Base-by-base conservation (phyloP, 23 tunicate species). In the Oikopleura dioica region DNA sequence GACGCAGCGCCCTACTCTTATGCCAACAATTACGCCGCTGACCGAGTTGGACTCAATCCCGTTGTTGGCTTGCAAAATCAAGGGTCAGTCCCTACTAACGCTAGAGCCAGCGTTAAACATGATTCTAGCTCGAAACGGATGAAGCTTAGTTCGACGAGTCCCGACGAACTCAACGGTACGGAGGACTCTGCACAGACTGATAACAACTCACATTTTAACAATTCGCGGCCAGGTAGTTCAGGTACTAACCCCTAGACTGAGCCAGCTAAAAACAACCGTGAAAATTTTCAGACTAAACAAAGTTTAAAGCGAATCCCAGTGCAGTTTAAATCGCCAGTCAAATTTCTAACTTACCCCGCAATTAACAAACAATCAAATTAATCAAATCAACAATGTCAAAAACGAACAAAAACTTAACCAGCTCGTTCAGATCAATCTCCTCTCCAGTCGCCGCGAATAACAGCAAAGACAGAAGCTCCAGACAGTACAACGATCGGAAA, bases 211-310 rank as follows among this genome's bases (percentile, higher is more conserved):
- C 26, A 21, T 63, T 63, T 12, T 31, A 23, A 63, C 16, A 63
- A 63, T 63, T 63, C 72, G 26, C 16, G 72, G 72, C 72, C 72
- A 23, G 72, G 72, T 12, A 63, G 72, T 63, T 63, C 72, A 63
- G 72, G 72, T 63, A n/a, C n/a, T n/a, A n/a, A n/a, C n/a, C n/a
- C n/a, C n/a, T n/a, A n/a, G n/a, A n/a, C n/a, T n/a, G n/a, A n/a
- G n/a, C n/a, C n/a, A n/a, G n/a, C n/a, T n/a, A n/a, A n/a, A n/a
- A n/a, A n/a, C n/a, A n/a, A n/a, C n/a, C n/a, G n/a, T n/a, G n/a
- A n/a, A n/a, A n/a, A n/a, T n/a, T n/a, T n/a, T n/a, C n/a, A n/a
- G n/a, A n/a, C n/a, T n/a, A n/a, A n/a, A n/a, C n/a, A n/a, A n/a
- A n/a, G n/a, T n/a, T n/a, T n/a, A n/a, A n/a, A n/a, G n/a, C n/a